Base-by-base conservation (phyloP, 2,113 vertebrate genomes). In the Pangasianodon gigas region DNA sequence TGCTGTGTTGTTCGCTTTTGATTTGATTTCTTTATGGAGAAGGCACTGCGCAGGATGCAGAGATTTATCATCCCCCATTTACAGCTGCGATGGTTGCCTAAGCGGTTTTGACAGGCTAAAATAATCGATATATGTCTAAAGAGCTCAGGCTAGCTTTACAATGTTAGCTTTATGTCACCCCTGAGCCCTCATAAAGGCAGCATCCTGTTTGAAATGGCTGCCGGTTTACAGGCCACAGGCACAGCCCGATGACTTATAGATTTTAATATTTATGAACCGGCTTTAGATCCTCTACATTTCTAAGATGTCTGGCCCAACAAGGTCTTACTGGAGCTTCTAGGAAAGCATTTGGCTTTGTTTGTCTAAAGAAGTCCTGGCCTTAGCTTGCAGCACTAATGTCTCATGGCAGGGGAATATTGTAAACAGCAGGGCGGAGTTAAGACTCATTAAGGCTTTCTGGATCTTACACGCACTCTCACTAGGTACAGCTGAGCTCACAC, bases 181-280 rank as follows among this genome's bases (percentile, higher is more conserved):
- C 51, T 4, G 89, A 75, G 79, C 6, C 44, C 54, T 81, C 56
- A 75, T 84, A 88, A 84, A 89, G 65, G 21, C 9, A 75, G 52
- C 65, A 75, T 89, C 67, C 80, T 58, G 65, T 69, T 75, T n/a
- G 81, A 83, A 62, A 87, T 48, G 79, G 62, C 65, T 60, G 41
- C 52, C 51, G 52, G 86, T 82, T 48, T 75, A 83, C 48, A 71
- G 77, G 62, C 51, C 54, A 58, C 60, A 56, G 58, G 16, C 58
- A 37, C 46, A 58, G 54, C 32, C 10, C 11, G 32, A 87, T 77
- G 69, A 87, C 83, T 69, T 48, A 26, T 37, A 14, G 37, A 58
- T 54, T 88, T 90, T 67, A 88, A 87, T 90, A 90, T 90, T 90
- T 79, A 88, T 82, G 41, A 84, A 86, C 18, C 9, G 41, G 32